Percentiles rank a stretch among this genome's conserved stretches.
phyloP scores from a whole-genome alignment of 2,888 invertebrate genomes.

The Cantharis nigra region DNA sequence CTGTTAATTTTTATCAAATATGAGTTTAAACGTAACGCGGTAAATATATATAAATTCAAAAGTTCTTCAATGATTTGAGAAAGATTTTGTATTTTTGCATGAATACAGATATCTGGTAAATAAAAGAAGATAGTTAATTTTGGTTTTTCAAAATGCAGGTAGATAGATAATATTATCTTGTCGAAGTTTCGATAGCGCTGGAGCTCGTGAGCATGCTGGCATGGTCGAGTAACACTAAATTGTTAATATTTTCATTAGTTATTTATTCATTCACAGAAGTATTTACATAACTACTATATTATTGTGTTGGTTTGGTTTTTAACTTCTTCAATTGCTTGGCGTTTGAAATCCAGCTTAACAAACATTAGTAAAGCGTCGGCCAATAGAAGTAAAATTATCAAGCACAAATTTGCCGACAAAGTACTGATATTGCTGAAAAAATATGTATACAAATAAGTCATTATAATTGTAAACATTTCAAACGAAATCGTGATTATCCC shows the following conservation, averaged over 20 bases:
- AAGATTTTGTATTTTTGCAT: no score
- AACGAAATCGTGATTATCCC: conserved; percentile 85
- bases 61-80: not conserved
- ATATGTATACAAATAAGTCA: conserved; percentile 37
- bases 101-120: no score
- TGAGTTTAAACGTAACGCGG: conserved; percentile 36
- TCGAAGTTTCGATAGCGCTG: no score
- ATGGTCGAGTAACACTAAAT: no score
- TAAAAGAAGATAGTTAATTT: no score
- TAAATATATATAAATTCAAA: not conserved
- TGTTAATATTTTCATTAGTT: not conserved
- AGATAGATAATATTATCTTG: no score
- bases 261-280: not conserved
- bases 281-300: not conserved
- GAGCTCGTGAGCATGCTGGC: no score
- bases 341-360: conserved; percentile 37
- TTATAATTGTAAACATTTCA: conserved; percentile 41
- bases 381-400: conserved; percentile 27
- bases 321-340: conserved; percentile 27
- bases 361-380: conserved; percentile 33
- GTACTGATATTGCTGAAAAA: conserved; percentile 38
- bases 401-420: conserved; percentile 32
- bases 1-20: conserved; percentile 35
- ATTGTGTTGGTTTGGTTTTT: not conserved
- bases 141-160: no score